Percentiles rank a stretch among this genome's conserved stretches.
These are phyloP conservation scores for Brienomyrus brachyistius DNA, from an alignment of 2,113 vertebrate genomes.

Conservation along the genomic window DNA sequence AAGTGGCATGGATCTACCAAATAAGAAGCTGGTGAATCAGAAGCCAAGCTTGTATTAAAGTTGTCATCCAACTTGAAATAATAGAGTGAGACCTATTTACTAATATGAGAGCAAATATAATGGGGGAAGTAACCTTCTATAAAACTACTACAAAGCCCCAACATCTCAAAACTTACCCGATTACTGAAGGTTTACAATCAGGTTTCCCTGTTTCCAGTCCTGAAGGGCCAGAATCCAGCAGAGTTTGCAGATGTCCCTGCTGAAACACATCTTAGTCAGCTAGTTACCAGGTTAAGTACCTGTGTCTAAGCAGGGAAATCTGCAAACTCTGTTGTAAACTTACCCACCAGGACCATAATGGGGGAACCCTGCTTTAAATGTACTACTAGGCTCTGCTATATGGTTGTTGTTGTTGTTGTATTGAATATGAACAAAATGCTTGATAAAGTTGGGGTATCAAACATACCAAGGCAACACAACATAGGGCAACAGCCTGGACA, in stretches of 20 bases:
- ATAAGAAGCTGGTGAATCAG: no score
- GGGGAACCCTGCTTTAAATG: background rate
- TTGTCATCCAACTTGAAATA: no score
- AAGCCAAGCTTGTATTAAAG: no score
- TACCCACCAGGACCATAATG: background rate
- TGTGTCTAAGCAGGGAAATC: background rate
- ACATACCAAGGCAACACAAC: background rate
- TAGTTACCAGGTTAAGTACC: background rate
- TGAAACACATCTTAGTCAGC: background rate
- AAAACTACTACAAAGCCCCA: no score
- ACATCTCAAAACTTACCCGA: no score
- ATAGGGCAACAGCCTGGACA: background rate
- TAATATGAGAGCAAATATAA: no score
- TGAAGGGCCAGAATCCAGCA: background rate
- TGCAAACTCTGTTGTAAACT: background rate
- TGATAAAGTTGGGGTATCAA: background rate
- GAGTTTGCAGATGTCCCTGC: background rate
- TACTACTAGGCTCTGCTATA: background rate
- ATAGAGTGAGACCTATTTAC: no score
- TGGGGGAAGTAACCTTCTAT: no score
- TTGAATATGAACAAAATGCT: background rate
- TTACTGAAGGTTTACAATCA: background rate
- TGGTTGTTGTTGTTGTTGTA: background rate
- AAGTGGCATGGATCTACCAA: no score
- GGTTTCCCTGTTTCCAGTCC: background rate